Evolutionary conservation across 2,888 invertebrate genomes (phyloP).

Genomic region (Conistra vaccinii): DNA sequence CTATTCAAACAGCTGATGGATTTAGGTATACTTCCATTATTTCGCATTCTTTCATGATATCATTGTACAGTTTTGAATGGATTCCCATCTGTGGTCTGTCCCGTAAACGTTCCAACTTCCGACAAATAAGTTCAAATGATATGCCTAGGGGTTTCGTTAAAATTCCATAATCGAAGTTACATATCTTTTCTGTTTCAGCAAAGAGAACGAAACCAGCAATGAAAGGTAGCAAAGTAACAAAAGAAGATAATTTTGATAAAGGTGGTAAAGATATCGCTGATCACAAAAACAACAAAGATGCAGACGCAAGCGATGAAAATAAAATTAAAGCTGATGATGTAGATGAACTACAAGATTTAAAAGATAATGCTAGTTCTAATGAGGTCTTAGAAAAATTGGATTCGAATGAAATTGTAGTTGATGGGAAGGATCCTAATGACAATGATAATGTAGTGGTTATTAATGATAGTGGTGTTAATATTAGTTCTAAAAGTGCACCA

Average conservation of each 20-base stretch:
- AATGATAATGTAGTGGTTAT: conserved; percentile 18
- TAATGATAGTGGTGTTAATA: conserved; percentile 28
- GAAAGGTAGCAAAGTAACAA: background rate
- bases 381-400: background rate
- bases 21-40: conserved; percentile 34
- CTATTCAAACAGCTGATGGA: conserved; percentile 53
- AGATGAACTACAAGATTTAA: background rate
- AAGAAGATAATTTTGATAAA: background rate
- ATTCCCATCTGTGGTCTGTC: background rate
- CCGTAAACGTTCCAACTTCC: background rate
- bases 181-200: conserved; percentile 12
- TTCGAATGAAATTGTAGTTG: background rate
- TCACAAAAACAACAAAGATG: background rate
- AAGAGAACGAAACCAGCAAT: conserved; percentile 3
- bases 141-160: background rate
- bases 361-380: background rate
- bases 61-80: background rate
- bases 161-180: background rate
- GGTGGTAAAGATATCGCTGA: background rate
- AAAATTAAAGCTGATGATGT: background rate
- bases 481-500: conserved; percentile 7
- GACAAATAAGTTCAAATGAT: background rate
- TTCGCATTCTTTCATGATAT: background rate
- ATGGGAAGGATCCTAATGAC: background rate
- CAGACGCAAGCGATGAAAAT: background rate